Conservation (phyloP, 2,888 invertebrate species). For the Synanthedon vespiformis region DNA sequence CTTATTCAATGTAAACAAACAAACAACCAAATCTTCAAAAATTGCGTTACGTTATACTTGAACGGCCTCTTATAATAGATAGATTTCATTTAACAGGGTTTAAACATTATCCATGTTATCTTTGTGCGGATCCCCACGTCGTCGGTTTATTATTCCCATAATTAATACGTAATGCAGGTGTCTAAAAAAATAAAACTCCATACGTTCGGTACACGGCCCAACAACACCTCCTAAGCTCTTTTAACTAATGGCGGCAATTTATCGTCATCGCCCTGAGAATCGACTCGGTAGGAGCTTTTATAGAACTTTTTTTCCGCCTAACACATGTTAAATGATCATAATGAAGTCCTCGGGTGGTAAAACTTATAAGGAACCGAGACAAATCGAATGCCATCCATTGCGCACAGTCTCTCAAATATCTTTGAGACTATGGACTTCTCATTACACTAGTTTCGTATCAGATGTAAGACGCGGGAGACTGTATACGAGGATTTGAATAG, state of each 20-base stretch:
- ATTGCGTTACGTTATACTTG: too few species aligned
- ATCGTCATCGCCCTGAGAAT: slow-evolving; percentile 31
- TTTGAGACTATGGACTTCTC: background rate
- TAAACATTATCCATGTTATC: too few species aligned
- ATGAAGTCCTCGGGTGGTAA: slow-evolving; percentile 39
- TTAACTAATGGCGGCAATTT: slow-evolving; percentile 35
- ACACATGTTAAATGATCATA: slow-evolving; percentile 45
- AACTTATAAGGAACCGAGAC: slow-evolving; percentile 40
- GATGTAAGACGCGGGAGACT: background rate
- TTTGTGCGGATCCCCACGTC: too few species aligned
- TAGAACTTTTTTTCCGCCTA: slow-evolving; percentile 14
- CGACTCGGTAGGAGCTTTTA: slow-evolving; percentile 12
- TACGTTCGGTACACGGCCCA: background rate
- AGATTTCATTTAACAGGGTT: too few species aligned
- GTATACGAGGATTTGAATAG: background rate
- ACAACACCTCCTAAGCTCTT: slow-evolving; percentile 5
- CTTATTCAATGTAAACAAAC: too few species aligned
- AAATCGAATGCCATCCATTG: slow-evolving; percentile 23
- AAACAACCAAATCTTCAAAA: too few species aligned
- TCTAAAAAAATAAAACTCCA: too few species aligned
- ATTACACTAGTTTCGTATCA: too few species aligned
- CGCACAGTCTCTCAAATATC: background rate
- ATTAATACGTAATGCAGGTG: too few species aligned
- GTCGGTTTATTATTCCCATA: too few species aligned
- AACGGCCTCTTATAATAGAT: too few species aligned